Evolutionary conservation across 2,113 vertebrate species (phyloP), one percentile per base, ranked within the genome.

Genomic region (Rhineura floridana): DNA sequence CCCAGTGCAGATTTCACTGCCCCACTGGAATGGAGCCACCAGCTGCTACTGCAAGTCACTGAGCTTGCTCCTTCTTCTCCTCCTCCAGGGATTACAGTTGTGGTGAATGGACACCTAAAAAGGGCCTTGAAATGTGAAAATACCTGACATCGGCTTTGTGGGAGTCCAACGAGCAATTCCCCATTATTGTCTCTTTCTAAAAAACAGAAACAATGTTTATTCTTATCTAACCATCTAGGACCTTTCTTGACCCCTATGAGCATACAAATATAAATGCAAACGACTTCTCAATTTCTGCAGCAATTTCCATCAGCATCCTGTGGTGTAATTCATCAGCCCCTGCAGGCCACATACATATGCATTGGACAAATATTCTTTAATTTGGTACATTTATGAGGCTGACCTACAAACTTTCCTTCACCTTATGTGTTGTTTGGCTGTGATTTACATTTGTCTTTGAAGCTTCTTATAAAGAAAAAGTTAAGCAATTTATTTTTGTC

Each of bases 281-380:
- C 48, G 39, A 46, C 67, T 87, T 73, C 21, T 70, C 52, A 4
- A 42, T 80, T 81, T 81, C 30, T 10, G 36, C 42, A 48, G 52
- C 44, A 73, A 82, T 73, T 75, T 75, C 30, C 59, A 82, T 87
- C 86, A 73, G 79, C 52, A 48, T 82, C 42, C 79, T 82, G 67
- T 67, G 70, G 50, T 87, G 67, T 36, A 82, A 87, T 87, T 59
- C 65, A 72, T 62, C 78, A 81, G 42, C 50, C 50, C 50, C 67
- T 73, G 67, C 69, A 82, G 79, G 36, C 21, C 62, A 39, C 62
- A 59, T 81, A 73, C 7, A 9, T 70, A 44, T 81, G 69, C 81
- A 87, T 48, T 75, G 52, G 78, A 70, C 67, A 84, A 81, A 73
- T 62, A 81, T 62, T 72, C 52, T 87, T 87, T 81, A 87, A 81